Evolutionary conservation across 2,797 vertebrate genomes (phyloP).

Genomic region (Danio tinwini): DNA sequence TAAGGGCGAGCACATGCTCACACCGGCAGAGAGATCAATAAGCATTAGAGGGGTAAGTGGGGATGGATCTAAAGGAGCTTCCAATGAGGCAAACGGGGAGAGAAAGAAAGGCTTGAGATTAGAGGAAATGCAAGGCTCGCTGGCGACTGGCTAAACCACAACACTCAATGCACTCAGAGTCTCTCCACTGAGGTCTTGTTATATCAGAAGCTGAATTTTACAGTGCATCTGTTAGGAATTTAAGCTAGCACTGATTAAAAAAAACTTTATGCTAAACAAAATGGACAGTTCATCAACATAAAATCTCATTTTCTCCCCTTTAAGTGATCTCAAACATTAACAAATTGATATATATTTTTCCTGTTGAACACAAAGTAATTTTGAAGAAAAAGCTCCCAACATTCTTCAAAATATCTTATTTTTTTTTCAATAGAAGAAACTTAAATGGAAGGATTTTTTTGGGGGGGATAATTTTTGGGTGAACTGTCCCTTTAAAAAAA

Average conservation of each 20-base stretch:
- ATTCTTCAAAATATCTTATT: too few species aligned
- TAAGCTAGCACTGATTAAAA: conserved; percentile 2
- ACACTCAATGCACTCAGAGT: conserved; percentile 20
- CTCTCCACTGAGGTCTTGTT: conserved; percentile 10
- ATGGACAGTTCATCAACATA: too few species aligned
- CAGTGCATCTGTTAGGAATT: background rate
- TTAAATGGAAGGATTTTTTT: too few species aligned
- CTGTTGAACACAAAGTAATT: too few species aligned
- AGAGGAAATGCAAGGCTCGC: conserved; percentile 23
- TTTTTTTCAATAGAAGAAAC: too few species aligned
- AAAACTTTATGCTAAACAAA: too few species aligned
- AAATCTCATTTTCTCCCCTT: too few species aligned
- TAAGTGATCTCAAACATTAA: too few species aligned
- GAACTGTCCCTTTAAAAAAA: too few species aligned
- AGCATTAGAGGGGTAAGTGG: conserved; percentile 76
- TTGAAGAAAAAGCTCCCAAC: too few species aligned
- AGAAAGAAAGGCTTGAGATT: conserved; percentile 25
- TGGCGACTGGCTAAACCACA: conserved; percentile 30
- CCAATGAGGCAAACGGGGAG: conserved; percentile 35
- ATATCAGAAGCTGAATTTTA: background rate
- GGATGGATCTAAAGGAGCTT: conserved; percentile 65
- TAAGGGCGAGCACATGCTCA: conserved; percentile 68
- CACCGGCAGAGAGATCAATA: conserved; percentile 77
- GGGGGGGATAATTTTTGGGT: too few species aligned
- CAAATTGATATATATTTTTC: too few species aligned